Conservation (phyloP, 2,113 vertebrate species). For the Donacobius atricapilla region DNA sequence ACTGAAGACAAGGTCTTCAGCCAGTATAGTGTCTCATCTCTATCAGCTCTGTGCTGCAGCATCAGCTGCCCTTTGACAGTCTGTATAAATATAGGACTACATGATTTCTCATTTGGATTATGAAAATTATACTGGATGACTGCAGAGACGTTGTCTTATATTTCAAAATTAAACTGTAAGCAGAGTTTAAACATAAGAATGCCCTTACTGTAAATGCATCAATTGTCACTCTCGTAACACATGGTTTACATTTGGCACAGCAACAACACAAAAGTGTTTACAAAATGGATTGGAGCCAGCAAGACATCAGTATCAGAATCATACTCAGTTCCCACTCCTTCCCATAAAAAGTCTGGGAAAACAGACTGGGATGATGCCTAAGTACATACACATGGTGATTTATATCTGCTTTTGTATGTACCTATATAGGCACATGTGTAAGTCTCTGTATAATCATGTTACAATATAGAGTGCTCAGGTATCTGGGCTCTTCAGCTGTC, state of each 20-base stretch:
- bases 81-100: not conserved
- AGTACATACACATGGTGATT: not conserved
- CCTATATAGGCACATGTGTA: not conserved
- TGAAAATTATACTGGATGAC: not conserved
- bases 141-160: not conserved
- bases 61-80: not conserved
- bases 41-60: not conserved
- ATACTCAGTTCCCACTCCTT: not conserved
- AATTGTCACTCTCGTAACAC: conserved; percentile 18
- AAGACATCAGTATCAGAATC: not conserved
- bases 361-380: not conserved
- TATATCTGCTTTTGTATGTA: too few species aligned
- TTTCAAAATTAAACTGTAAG: not conserved
- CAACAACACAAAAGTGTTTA: conserved; percentile 33
- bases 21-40: not conserved
- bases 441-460: not conserved
- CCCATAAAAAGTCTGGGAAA: conserved; percentile 26
- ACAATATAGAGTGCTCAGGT: not conserved
- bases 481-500: not conserved
- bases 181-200: not conserved
- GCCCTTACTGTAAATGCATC: not conserved
- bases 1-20: not conserved
- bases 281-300: conserved; percentile 24
- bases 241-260: conserved; percentile 42
- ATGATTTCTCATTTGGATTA: not conserved